These are phyloP conservation scores for Calephelis virginiensis DNA, from an alignment of 1,140 invertebrate genomes.

Conservation along the genomic window DNA sequence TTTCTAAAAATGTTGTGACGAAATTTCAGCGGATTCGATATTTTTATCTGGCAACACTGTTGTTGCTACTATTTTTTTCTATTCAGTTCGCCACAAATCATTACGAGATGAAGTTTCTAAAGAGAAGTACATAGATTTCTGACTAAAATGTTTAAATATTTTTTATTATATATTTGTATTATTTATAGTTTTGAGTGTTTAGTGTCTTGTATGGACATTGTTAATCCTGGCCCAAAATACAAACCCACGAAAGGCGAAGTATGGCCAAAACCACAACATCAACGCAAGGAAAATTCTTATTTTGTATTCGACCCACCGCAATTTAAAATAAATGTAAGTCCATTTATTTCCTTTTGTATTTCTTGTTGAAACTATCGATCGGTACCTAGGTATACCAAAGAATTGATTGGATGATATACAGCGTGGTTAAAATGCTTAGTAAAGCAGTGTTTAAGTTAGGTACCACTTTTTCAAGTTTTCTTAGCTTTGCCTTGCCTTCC, in stretches of 20 bases:
- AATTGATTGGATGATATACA: too few species aligned
- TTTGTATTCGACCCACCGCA: conserved; percentile 52
- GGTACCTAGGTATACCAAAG: not conserved
- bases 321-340: conserved; percentile 71
- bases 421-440: too few species aligned
- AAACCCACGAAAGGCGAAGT: conserved; percentile 75
- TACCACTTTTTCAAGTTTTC: too few species aligned
- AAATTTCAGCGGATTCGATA: not conserved
- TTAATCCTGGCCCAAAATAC: conserved; percentile 56
- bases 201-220: conserved; percentile 26
- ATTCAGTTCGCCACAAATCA: not conserved
- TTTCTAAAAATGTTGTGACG: not conserved
- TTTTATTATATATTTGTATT: conserved; percentile 6
- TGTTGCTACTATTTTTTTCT: not conserved
- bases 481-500: too few species aligned
- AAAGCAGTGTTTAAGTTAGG: too few species aligned
- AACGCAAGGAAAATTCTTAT: conserved; percentile 49
- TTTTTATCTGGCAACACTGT: conserved; percentile 25
- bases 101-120: conserved; percentile 3
- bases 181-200: not conserved
- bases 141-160: conserved; percentile 12
- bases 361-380: conserved; percentile 20
- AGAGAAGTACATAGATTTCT: not conserved
- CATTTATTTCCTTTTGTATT: not conserved
- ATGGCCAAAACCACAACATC: conserved; percentile 78